Conservation (phyloP, 2,888 invertebrate genomes). For the Amphimallon solstitiale region DNA sequence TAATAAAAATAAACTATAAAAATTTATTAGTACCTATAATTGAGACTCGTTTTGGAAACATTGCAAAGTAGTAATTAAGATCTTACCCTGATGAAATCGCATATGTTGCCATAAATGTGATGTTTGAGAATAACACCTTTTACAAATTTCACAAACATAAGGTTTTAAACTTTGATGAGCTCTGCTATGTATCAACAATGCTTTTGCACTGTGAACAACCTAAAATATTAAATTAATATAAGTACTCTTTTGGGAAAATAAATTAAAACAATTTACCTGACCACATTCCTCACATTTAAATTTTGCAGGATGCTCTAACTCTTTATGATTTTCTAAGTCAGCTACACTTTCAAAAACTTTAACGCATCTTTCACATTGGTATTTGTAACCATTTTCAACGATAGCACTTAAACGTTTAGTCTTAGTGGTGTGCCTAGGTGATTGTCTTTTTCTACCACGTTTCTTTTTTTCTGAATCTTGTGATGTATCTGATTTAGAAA, state of each 20-base stretch:
- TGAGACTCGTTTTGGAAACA: too few relatives aligned
- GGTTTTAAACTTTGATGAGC: conserved; percentile 63
- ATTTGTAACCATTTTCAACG: conserved; percentile 57
- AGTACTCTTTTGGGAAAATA: neutral
- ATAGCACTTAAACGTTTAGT: conserved; percentile 46
- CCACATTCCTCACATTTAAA: conserved; percentile 62
- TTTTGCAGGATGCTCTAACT: conserved; percentile 60
- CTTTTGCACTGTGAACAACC: conserved; percentile 61
- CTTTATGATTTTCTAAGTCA: conserved; percentile 58
- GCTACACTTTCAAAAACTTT: conserved; percentile 55
- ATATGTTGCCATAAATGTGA: conserved; percentile 75
- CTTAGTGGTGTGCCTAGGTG: conserved; percentile 49
- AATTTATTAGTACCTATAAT: too few relatives aligned
- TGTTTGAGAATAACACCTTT: conserved; percentile 71
- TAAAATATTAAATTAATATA: conserved; percentile 42
- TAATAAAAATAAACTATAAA: too few relatives aligned
- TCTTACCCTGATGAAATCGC: conserved; percentile 70
- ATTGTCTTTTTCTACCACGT: conserved; percentile 59
- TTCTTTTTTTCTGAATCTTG: conserved; percentile 52
- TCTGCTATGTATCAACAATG: conserved; percentile 60
- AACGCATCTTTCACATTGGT: conserved; percentile 61
- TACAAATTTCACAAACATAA: conserved; percentile 71
- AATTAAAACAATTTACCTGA: conserved; percentile 53
- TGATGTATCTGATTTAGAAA: conserved; percentile 36
- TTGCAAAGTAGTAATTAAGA: neutral